Percentiles rank a stretch among this genome's conserved stretches.
These are phyloP conservation scores for Mimumesa dahlbomi DNA, from an alignment of 2,888 invertebrate genomes.

Conservation along the genomic window DNA sequence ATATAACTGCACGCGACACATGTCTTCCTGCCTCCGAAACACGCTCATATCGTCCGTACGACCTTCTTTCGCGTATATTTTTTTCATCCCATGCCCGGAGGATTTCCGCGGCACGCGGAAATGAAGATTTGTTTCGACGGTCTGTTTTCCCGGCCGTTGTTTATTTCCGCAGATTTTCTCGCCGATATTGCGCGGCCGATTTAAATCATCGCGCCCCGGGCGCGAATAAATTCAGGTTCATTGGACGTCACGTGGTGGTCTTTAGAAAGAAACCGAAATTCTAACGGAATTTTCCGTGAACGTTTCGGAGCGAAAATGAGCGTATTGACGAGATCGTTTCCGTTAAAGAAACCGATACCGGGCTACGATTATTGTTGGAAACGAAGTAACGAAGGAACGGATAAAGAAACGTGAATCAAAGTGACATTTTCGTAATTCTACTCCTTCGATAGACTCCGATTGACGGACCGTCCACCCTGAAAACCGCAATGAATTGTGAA, in stretches of 20 bases:
- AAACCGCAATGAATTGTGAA: constrained; percentile 44
- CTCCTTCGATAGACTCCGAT: constrained; percentile 49
- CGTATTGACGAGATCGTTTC: too few species aligned
- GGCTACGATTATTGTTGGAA: constrained; percentile 4
- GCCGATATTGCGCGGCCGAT: constrained; percentile 22
- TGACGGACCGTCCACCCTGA: constrained; percentile 12
- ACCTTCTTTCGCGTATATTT: constrained; percentile 31
- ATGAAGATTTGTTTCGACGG: constrained; percentile 77
- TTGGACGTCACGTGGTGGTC: constrained; percentile 11
- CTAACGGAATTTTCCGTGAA: not conserved
- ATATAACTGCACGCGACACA: constrained; percentile 80
- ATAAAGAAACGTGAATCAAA: constrained; percentile 11
- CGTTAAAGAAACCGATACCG: constrained; percentile 8
- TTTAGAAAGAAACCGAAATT: not conserved
- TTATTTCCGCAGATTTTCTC: constrained; percentile 8
- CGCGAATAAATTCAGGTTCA: constrained; percentile 8
- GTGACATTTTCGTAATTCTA: constrained; percentile 57
- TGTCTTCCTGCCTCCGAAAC: constrained; percentile 72
- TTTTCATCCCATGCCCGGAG: constrained; percentile 9
- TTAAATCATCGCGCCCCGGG: constrained; percentile 37
- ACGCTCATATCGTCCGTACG: constrained; percentile 52
- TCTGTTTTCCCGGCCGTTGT: constrained; percentile 18
- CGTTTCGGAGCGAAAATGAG: too few species aligned
- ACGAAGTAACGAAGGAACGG: not conserved
- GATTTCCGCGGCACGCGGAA: constrained; percentile 47